These are phyloP conservation scores for Pipa parva DNA, from an alignment of 2,113 vertebrate species.

Conservation along the genomic window DNA sequence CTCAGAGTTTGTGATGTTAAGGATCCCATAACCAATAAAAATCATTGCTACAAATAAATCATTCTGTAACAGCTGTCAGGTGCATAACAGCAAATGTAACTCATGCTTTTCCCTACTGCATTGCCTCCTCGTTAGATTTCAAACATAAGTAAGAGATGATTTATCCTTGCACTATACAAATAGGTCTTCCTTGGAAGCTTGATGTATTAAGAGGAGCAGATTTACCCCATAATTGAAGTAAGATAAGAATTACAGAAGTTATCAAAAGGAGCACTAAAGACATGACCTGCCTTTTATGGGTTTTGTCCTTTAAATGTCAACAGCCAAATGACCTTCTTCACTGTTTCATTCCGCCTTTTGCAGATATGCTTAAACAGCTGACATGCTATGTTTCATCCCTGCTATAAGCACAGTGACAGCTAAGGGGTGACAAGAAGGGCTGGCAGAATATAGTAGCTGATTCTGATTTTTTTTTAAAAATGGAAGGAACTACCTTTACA, in stretches of 20 bases:
- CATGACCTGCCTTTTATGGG: constrained; percentile 7
- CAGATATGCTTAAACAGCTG: not conserved
- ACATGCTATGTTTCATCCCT: not conserved
- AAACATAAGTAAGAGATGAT: constrained; percentile 39
- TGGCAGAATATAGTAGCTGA: too few relatives aligned
- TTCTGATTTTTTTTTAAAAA: too few relatives aligned
- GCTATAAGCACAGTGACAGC: not conserved
- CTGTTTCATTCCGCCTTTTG: not conserved
- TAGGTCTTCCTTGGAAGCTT: constrained; percentile 29
- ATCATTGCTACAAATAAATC: constrained; percentile 41
- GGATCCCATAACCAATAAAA: constrained; percentile 42
- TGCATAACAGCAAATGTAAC: constrained; percentile 42
- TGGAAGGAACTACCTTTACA: too few relatives aligned
- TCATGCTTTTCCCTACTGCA: constrained; percentile 39
- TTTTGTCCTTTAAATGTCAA: not conserved
- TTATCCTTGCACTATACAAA: constrained; percentile 38
- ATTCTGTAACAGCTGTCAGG: constrained; percentile 39
- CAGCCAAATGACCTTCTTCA: not conserved
- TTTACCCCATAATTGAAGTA: constrained; percentile 17
- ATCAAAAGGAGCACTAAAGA: not conserved
- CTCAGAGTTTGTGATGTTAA: constrained; percentile 41
- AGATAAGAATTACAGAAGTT: constrained; percentile 27
- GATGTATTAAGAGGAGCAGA: constrained; percentile 25
- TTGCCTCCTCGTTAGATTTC: constrained; percentile 41
- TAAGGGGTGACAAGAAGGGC: not conserved